Evolutionary conservation across 2,113 vertebrate species (phyloP).

Genomic region (Ailurus styani): DNA sequence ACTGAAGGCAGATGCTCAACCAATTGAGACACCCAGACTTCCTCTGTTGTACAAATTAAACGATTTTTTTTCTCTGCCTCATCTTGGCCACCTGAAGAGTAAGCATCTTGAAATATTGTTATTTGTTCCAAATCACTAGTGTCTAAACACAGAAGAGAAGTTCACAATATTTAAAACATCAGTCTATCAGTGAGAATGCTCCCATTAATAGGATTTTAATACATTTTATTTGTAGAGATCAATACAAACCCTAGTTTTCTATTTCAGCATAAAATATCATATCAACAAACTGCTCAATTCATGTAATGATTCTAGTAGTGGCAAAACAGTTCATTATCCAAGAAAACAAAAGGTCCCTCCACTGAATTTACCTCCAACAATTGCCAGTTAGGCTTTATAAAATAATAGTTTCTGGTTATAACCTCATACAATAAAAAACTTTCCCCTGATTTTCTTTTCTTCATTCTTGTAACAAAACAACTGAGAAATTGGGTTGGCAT

Average conservation of each 20-base stretch:
- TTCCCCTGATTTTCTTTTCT: background rate
- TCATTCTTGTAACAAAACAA: background rate
- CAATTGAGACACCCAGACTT: background rate
- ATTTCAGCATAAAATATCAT: constrained; percentile 39
- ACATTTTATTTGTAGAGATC: constrained; percentile 35
- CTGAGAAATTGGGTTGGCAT: background rate
- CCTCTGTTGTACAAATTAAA: background rate
- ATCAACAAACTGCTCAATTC: constrained; percentile 34
- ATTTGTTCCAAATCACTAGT: background rate
- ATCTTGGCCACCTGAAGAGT: background rate
- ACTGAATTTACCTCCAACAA: background rate
- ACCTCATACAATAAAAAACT: background rate
- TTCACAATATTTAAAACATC: constrained; percentile 50
- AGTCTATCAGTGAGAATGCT: constrained; percentile 20
- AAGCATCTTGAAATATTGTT: background rate
- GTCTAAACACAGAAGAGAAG: constrained; percentile 7
- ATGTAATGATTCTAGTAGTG: background rate
- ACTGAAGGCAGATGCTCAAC: background rate
- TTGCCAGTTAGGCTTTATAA: background rate
- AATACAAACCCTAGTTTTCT: constrained; percentile 34
- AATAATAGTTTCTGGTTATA: background rate
- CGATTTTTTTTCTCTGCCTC: background rate
- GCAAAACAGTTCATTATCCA: background rate
- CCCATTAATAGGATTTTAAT: constrained; percentile 64
- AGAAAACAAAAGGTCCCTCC: background rate